These are phyloP conservation scores for Uloborus diversus DNA, from an alignment of 1,140 invertebrate species.

Conservation along the genomic window DNA sequence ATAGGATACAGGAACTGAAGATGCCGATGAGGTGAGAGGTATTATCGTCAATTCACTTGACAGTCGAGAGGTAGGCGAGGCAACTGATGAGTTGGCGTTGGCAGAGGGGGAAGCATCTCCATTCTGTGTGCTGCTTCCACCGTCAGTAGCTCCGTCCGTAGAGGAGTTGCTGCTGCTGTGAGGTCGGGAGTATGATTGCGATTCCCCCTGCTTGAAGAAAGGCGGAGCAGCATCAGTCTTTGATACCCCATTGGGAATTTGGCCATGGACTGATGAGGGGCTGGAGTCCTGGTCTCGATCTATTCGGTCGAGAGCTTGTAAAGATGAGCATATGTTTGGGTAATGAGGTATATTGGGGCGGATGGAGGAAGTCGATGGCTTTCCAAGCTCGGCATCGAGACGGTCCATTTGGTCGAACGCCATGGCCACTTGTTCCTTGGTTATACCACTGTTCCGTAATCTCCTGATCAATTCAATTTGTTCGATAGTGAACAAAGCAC, in stretches of 20 bases:
- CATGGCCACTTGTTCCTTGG: constrained; percentile 65
- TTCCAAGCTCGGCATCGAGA: constrained; percentile 61
- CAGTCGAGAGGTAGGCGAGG: constrained; percentile 57
- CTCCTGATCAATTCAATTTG: constrained; percentile 66
- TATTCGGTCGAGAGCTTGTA: constrained; percentile 33
- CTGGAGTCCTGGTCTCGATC: constrained; percentile 20
- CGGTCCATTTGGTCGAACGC: constrained; percentile 66
- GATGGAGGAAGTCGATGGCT: constrained; percentile 34
- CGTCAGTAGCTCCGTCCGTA: constrained; percentile 37
- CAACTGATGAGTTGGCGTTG: constrained; percentile 40
- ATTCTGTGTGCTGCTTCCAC: constrained; percentile 41
- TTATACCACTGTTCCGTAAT: constrained; percentile 65
- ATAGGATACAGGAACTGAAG: constrained; percentile 52
- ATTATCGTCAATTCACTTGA: constrained; percentile 58
- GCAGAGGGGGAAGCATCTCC: constrained; percentile 54
- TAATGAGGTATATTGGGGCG: constrained; percentile 61
- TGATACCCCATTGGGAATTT: constrained; percentile 24
- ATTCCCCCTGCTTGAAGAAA: constrained; percentile 36
- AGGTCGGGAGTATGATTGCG: constrained; percentile 38
- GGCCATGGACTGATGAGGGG: constrained; percentile 20
- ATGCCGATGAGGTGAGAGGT: constrained; percentile 53
- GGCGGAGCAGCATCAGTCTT: constrained; percentile 16
- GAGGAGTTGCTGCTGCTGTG: constrained; percentile 56
- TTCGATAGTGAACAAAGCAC: constrained; percentile 64
- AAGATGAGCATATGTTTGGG: constrained; percentile 61